Base-by-base conservation (phyloP, 2,888 invertebrate species). In the Apoda limacodes region DNA sequence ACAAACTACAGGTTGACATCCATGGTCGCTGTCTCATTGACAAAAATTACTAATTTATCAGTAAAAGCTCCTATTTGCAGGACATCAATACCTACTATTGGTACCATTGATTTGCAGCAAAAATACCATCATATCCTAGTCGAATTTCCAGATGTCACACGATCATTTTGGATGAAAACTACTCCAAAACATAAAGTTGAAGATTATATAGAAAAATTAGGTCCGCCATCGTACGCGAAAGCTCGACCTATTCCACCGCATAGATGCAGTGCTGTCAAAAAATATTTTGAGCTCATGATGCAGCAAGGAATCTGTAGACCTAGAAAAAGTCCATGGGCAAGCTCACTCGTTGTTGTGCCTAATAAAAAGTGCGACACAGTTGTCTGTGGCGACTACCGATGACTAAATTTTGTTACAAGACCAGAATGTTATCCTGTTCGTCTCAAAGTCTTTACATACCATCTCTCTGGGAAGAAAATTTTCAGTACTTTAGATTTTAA, bases 401-500 rank as follows among this genome's bases (percentile, higher is more conserved):
- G 23, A 5, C 22, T 25, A 20, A 37, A 20, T 17, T 25, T 28
- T 10, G 29, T 34, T 14, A 43, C 32, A 11, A 36, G 42, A n/a
- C 53, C 52, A 1, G 57, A 63, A 28, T 21, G 55, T 1, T 58
- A 60, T 30, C 58, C 62, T 0, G 35, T 60, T 6, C 46, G 36
- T n/a, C 21, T 41, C 7, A 36, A 40, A 13, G 34, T 41, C 13
- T 45, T 43, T 29, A 42, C 42, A 1, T 32, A 40, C 12, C 34
- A 39, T 9, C 36, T 39, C n/a, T n/a, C 24, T 27, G 30, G 30
- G 13, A 2, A 23, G 13, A 1, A 40, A 37, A 24, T 32, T 15
- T 43, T 46, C 20, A 35, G 35, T 1, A 46, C 39, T 1, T 25
- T 43, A 1, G 44, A 45, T 15, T 27, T 45, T 7, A 46, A 43